Percentiles rank a stretch among this genome's conserved stretches.
These are phyloP conservation scores for Macrochelys suwanniensis DNA, from an alignment of 2,797 vertebrate genomes.

Conservation along the genomic window DNA sequence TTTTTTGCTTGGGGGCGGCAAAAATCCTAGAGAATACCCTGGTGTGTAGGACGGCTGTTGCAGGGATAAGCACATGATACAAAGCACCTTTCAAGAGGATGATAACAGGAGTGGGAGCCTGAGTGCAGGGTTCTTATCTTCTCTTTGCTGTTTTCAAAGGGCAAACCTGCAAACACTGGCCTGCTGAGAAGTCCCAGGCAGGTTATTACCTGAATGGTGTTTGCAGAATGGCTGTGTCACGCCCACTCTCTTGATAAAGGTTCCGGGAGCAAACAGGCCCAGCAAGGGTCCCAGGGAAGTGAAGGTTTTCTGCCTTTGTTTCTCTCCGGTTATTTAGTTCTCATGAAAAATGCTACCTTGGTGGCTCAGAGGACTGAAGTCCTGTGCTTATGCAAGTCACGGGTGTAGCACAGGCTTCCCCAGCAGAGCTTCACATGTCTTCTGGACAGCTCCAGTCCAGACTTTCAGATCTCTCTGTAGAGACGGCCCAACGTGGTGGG, in stretches of 20 bases:
- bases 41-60: not conserved
- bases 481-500: not conserved
- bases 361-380: not conserved
- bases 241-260: slow-evolving; percentile 73
- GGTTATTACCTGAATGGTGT: not conserved
- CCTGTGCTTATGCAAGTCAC: not conserved
- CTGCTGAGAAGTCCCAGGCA: slow-evolving; percentile 8
- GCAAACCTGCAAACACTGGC: slow-evolving; percentile 43
- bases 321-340: not conserved
- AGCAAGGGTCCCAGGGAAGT: not conserved
- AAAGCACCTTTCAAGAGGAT: not conserved
- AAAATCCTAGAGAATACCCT: no score
- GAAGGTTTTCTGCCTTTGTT: not conserved
- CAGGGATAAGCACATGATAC: not conserved
- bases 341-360: not conserved
- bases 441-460: not conserved
- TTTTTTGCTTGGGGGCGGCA: no score
- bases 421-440: not conserved
- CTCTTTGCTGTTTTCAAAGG: slow-evolving; percentile 71
- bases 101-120: not conserved
- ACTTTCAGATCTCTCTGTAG: not conserved
- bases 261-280: not conserved
- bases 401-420: not conserved
- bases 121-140: slow-evolving; percentile 19
- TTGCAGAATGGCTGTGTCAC: slow-evolving; percentile 31